Base-by-base conservation (phyloP, 2,797 vertebrate species). In the Distichodus sexfasciatus region DNA sequence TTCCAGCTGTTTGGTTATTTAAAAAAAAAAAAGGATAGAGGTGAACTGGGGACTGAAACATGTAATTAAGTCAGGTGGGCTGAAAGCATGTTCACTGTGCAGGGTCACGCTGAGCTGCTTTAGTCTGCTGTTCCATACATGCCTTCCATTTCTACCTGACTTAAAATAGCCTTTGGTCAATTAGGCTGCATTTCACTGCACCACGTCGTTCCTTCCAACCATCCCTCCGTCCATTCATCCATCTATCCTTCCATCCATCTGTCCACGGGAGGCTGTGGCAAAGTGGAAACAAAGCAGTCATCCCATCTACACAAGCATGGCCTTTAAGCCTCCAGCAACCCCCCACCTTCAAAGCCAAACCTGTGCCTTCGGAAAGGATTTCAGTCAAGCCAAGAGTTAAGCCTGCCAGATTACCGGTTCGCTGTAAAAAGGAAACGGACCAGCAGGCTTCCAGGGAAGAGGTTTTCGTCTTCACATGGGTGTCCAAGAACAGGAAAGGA, bases 91-190 rank as follows among this genome's bases (percentile, higher is more conserved):
- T 15, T 19, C 63, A 31, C 12, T 58, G 35, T 40, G 36, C 29
- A 14, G 3, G n/a, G 17, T 41, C 48, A 81, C 82, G 86, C 82
- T 88, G 89, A 90, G 83, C 85, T 79, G 81, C 24, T 46, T 79
- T 80, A 74, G 85, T 88, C 88, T 82, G 78, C 12, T 82, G 72
- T 84, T 44, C 4, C 79, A 80, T 82, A 81, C 76, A 76, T 82
- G 80, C 53, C 11, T 86, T 87, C 85, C 75, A 73, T 87, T 87
- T 86, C 86, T 83, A 84, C 87, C 86, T 81, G 82, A 76, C 83
- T 84, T 89, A 91, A 93, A 92, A 91, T 89, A 91, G 86, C 84
- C 89, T 88, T 87, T 88, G 89, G 88, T 88, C 87, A 84, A 80
- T 23, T 76, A 0, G 0, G 12, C 33, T 21, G 31, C 19, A 35